A percentile compares a stretch with the other conserved stretches of the same genome.
Evolutionary conservation across 2,888 invertebrate genomes (phyloP).

Genomic region (Pherbina coryleti): DNA sequence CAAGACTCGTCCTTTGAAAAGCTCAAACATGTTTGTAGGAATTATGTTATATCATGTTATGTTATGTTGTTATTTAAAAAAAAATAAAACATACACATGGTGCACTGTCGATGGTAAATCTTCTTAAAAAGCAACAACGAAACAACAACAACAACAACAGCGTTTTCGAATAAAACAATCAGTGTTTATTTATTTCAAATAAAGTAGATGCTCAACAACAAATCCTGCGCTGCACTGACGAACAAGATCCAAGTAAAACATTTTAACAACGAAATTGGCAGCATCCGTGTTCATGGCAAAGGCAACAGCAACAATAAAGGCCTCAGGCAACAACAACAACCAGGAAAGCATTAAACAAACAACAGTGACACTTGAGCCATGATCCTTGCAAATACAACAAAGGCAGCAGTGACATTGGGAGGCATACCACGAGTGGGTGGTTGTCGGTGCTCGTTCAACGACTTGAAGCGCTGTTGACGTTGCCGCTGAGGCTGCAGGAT

Average conservation of each 20-base stretch:
- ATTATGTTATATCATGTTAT: too few relatives aligned
- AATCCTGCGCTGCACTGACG: too few relatives aligned
- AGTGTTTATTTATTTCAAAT: too few relatives aligned
- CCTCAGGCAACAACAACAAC: neutral
- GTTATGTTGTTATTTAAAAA: too few relatives aligned
- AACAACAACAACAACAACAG: too few relatives aligned
- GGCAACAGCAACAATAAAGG: constrained; percentile 12
- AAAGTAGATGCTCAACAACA: too few relatives aligned
- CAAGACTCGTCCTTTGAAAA: too few relatives aligned
- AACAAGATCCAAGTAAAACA: constrained; percentile 17
- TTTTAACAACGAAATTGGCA: constrained; percentile 31
- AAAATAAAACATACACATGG: too few relatives aligned
- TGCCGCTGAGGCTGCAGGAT: constrained; percentile 20
- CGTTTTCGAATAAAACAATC: too few relatives aligned
- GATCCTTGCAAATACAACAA: constrained; percentile 14
- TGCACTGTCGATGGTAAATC: too few relatives aligned
- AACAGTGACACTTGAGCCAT: constrained; percentile 22
- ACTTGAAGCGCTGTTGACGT: constrained; percentile 3
- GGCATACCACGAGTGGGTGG: neutral
- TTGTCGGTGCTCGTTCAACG: neutral
- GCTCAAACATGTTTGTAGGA: too few relatives aligned
- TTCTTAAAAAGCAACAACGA: too few relatives aligned
- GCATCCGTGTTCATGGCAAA: constrained; percentile 14
- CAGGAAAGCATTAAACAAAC: constrained; percentile 15
- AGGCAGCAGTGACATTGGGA: neutral